phyloP scores from a whole-genome alignment of 2,888 invertebrate genomes.

The Ophioninae sp. region DNA sequence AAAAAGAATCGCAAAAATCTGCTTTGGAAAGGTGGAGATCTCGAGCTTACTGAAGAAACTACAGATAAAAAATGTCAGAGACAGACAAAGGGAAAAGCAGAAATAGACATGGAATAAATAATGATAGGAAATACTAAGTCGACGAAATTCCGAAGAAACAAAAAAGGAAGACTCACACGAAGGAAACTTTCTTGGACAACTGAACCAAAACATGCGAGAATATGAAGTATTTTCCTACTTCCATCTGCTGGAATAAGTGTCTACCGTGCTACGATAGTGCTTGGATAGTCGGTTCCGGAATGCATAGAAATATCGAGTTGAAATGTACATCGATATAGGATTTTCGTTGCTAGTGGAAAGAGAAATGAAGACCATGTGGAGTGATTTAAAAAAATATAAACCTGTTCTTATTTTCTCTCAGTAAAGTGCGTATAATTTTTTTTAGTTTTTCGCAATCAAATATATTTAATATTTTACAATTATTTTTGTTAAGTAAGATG shows the following conservation, averaged over 20 bases:
- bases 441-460: not conserved
- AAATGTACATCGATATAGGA: constrained; percentile 4
- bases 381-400: not conserved
- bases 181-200: constrained; percentile 25
- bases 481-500: not conserved
- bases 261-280: constrained; percentile 10
- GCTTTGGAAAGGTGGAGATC: constrained; percentile 43
- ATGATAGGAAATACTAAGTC: constrained; percentile 4
- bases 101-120: constrained; percentile 19
- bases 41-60: constrained; percentile 51
- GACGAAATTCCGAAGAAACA: constrained; percentile 25
- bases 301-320: constrained; percentile 34
- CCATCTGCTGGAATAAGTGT: constrained; percentile 39
- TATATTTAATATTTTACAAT: not conserved
- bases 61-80: not conserved
- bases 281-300: constrained; percentile 24
- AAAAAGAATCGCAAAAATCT: constrained; percentile 22
- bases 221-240: constrained; percentile 51
- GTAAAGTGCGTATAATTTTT: too few relatives aligned
- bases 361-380: not conserved
- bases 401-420: not conserved
- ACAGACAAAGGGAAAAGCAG: not conserved
- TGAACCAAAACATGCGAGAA: constrained; percentile 54
- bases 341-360: not conserved
- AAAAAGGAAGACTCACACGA: constrained; percentile 9